These are phyloP conservation scores for Drosophila micromelanica DNA, from an alignment of 1,140 invertebrate genomes.

Conservation along the genomic window DNA sequence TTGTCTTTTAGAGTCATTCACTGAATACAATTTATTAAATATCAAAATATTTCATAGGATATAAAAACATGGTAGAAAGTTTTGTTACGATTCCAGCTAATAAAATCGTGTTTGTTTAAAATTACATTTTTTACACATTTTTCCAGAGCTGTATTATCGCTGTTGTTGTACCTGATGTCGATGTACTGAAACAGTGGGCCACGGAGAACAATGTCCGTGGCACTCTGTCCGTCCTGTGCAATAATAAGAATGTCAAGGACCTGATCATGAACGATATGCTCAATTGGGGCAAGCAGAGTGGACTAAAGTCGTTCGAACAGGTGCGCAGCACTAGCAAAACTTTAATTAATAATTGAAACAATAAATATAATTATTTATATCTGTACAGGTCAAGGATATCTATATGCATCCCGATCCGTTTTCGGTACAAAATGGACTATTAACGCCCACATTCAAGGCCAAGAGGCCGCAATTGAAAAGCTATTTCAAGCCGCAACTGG, in stretches of 20 bases:
- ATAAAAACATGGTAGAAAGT: no score
- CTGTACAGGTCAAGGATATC: conserved; percentile 95
- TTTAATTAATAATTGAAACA: no score
- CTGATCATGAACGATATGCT: conserved; percentile 96
- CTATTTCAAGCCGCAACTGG: conserved; percentile 95
- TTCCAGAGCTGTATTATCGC: conserved; percentile 95
- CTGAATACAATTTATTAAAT: no score
- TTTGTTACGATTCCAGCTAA: no score
- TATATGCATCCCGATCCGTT: conserved; percentile 97
- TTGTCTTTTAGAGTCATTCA: no score
- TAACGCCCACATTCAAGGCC: conserved; percentile 98
- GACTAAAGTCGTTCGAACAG: conserved; percentile 98
- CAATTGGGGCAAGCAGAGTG: conserved; percentile 93
- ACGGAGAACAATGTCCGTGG: conserved; percentile 93
- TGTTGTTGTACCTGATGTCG: conserved; percentile 97
- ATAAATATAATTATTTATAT: background rate
- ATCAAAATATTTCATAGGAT: no score
- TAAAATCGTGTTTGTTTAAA: background rate
- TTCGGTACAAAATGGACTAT: conserved; percentile 97
- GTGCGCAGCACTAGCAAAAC: conserved; percentile 85
- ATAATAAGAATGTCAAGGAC: conserved; percentile 94
- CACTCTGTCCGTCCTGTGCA: conserved; percentile 94
- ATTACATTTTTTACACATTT: background rate
- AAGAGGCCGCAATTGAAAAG: conserved; percentile 95
- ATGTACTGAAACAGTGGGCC: conserved; percentile 95